A percentile compares a stretch with the other conserved stretches of the same genome.
Evolutionary conservation across 2,113 vertebrate species (phyloP).

Genomic region (Oostethus manadensis): DNA sequence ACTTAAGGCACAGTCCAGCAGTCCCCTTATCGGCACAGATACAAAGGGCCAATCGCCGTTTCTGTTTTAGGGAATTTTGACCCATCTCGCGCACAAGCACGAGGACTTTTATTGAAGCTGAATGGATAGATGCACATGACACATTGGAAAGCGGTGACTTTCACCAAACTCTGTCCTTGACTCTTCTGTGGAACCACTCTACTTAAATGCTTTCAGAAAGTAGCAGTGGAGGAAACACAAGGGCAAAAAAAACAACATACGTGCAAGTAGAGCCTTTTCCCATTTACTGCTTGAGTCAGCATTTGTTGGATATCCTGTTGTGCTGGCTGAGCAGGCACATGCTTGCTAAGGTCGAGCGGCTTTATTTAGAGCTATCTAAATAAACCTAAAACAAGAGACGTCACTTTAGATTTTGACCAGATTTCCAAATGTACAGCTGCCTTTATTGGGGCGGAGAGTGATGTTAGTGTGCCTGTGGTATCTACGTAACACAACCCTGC

Average conservation of each 20-base stretch:
- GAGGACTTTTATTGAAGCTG: not conserved
- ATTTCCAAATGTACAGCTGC: no score
- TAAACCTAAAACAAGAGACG: not conserved
- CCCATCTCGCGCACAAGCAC: not conserved
- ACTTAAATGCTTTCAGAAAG: not conserved
- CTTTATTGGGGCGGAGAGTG: not conserved
- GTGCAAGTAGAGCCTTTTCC: not conserved
- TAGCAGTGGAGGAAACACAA: not conserved
- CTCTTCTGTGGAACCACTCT: conserved; percentile 4
- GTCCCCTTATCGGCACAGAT: conserved; percentile 8
- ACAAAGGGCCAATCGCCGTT: not conserved
- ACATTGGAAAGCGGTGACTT: conserved; percentile 9
- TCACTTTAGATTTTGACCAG: not conserved
- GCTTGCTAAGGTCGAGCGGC: not conserved
- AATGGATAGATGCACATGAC: not conserved
- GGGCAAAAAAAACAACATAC: not conserved
- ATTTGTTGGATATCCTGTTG: conserved; percentile 19
- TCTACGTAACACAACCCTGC: no score
- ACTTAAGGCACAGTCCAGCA: conserved; percentile 10
- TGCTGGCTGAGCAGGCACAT: conserved; percentile 11
- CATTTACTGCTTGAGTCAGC: not conserved
- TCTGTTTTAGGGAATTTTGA: conserved; percentile 6
- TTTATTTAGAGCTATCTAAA: not conserved
- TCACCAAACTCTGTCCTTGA: conserved; percentile 16
- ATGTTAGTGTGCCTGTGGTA: not conserved